Percentiles rank a stretch among this genome's conserved stretches.
Conservation (phyloP, 2,113 vertebrate genomes). For the Osmerus mordax region DNA sequence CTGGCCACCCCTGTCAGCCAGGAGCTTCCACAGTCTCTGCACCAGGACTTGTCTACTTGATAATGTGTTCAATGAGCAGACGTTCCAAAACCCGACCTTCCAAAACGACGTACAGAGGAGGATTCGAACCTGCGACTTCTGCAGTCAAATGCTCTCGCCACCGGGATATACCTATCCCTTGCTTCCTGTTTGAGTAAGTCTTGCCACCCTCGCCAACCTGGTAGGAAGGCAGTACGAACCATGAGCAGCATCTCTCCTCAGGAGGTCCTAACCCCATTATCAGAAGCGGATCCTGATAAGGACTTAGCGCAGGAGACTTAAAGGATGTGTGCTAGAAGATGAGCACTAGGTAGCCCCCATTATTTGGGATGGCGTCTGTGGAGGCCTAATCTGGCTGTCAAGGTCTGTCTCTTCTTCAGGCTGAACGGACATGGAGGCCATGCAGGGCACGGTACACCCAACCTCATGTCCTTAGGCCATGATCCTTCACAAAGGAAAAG, state of each 20-base stretch:
- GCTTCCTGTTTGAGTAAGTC: slow-evolving; percentile 6
- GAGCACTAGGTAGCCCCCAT: background rate
- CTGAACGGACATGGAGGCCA: background rate
- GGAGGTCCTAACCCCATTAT: slow-evolving; percentile 32
- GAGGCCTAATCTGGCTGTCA: background rate
- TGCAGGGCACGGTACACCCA: too few relatives aligned
- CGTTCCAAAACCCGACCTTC: too few relatives aligned
- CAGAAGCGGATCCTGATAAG: slow-evolving; percentile 34
- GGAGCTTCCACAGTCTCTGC: too few relatives aligned
- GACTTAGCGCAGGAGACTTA: slow-evolving; percentile 20
- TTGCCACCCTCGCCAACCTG: slow-evolving; percentile 17
- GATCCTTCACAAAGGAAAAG: too few relatives aligned
- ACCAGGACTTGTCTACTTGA: too few relatives aligned
- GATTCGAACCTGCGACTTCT: too few relatives aligned
- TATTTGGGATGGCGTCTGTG: background rate
- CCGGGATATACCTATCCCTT: background rate
- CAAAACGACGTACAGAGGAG: too few relatives aligned
- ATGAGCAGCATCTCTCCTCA: slow-evolving; percentile 15
- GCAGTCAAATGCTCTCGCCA: too few relatives aligned
- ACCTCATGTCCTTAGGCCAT: too few relatives aligned
- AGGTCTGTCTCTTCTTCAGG: background rate
- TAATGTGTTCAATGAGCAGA: too few relatives aligned
- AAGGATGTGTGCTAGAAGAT: background rate
- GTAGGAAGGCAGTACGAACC: slow-evolving; percentile 21
- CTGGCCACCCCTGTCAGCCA: too few relatives aligned